Conservation (phyloP, 1,140 invertebrate species). For the Mactra quadrangularis region DNA sequence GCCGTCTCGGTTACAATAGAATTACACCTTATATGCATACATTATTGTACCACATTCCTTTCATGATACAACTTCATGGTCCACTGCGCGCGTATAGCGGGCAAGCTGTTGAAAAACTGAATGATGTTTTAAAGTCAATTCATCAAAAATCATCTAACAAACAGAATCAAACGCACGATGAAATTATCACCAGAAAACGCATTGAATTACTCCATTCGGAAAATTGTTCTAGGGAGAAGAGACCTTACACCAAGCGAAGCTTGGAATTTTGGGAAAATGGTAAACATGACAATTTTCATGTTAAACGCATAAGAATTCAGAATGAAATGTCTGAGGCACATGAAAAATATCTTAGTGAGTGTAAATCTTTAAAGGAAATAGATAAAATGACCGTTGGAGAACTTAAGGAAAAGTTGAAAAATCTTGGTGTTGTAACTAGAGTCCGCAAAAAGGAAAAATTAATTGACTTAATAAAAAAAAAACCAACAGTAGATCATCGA, state of each 20-base stretch:
- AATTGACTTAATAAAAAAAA: no score
- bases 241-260: neutral
- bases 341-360: neutral
- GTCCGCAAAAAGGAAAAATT: no score
- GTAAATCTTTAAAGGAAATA: no score
- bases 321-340: conserved; percentile 4
- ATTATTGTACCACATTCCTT: conserved; percentile 14
- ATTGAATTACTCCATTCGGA: neutral
- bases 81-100: neutral
- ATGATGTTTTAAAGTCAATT: conserved; percentile 26
- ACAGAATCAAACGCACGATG: conserved; percentile 11
- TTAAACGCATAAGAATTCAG: neutral
- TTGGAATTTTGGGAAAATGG: conserved; percentile 2
- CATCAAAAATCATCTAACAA: conserved; percentile 17
- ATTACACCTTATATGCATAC: conserved; percentile 24
- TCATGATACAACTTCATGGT: conserved; percentile 4
- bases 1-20: conserved; percentile 8
- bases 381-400: no score
- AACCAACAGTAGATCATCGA: no score
- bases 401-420: no score
- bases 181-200: neutral
- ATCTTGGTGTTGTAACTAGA: no score
- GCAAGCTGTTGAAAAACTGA: conserved; percentile 25
- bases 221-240: neutral
- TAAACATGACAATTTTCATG: neutral